phyloP scores from a whole-genome alignment of 2,888 invertebrate genomes.

The Steinernema carpocapsae region DNA sequence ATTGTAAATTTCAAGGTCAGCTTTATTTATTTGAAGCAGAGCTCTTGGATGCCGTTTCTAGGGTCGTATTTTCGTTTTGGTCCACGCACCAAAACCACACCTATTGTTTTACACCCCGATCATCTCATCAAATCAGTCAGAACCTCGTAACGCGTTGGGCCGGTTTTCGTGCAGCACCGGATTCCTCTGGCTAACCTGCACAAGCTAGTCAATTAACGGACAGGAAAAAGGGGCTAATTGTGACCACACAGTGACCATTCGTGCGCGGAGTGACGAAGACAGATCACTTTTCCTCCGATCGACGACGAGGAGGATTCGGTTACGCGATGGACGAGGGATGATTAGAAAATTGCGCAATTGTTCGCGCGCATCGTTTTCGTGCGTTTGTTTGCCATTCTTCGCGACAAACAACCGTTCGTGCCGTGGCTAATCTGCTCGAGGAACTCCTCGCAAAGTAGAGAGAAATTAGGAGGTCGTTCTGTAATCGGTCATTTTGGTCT shows the following conservation, averaged over 20 bases:
- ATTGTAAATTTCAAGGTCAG: no score
- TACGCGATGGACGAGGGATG: background rate
- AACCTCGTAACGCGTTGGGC: no score
- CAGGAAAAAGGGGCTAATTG: conserved; percentile 4
- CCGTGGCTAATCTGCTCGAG: conserved; percentile 11
- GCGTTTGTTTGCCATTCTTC: conserved; percentile 19
- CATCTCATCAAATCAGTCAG: no score
- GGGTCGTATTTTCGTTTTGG: no score
- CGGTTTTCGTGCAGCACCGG: background rate
- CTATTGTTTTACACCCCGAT: no score
- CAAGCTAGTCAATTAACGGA: conserved; percentile 8
- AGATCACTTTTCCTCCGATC: conserved; percentile 19
- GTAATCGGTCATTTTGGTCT: conserved; percentile 17
- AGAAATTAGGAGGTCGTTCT: background rate
- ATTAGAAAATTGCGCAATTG: conserved; percentile 30
- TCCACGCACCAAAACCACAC: no score
- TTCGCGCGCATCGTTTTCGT: conserved; percentile 14
- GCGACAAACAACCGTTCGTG: background rate
- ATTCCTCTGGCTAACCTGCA: background rate
- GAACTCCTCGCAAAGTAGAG: no score
- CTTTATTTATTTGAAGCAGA: no score
- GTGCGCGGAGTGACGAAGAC: conserved; percentile 29
- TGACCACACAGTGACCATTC: background rate
- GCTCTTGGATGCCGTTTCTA: no score
- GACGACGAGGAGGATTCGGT: conserved; percentile 7